Conservation (phyloP, 2,113 vertebrate genomes). For the Lasiurus cinereus region DNA sequence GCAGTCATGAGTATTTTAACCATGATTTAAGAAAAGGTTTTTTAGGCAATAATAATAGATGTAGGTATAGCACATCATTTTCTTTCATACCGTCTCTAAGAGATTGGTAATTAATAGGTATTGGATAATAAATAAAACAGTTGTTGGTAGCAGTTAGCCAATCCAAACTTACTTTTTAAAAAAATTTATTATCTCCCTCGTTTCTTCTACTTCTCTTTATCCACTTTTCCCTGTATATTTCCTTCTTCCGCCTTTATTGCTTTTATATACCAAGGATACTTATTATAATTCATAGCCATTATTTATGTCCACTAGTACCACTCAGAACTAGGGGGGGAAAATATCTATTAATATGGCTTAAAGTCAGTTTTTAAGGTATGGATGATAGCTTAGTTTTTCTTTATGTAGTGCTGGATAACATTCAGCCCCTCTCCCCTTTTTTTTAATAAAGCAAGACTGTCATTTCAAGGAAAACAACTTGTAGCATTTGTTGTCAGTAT, state of each 20-base stretch:
- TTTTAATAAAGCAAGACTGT: not conserved
- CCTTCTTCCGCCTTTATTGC: not conserved
- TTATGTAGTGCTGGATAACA: not conserved
- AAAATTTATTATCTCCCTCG: not conserved
- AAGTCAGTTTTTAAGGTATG: constrained; percentile 38
- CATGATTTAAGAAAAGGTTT: not conserved
- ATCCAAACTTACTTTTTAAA: not conserved
- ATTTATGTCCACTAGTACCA: not conserved
- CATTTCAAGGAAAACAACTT: constrained; percentile 35
- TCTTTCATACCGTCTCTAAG: not conserved
- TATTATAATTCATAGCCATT: constrained; percentile 13
- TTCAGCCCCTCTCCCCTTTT: not conserved
- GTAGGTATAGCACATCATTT: not conserved
- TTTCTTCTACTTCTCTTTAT: not conserved
- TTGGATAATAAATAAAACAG: not conserved
- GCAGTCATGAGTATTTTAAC: constrained; percentile 12
- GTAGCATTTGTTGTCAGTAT: constrained; percentile 2
- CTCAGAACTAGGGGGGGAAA: constrained; percentile 52
- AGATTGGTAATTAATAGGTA: not conserved
- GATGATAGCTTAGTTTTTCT: not conserved
- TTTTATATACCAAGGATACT: not conserved
- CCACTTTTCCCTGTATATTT: not conserved
- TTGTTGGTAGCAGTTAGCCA: not conserved
- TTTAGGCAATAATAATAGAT: not conserved
- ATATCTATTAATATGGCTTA: not conserved